Conservation (phyloP, 30 jellyfish, hydroid and myxozoan genomes). For the Chrysaora quinquecirrha region DNA sequence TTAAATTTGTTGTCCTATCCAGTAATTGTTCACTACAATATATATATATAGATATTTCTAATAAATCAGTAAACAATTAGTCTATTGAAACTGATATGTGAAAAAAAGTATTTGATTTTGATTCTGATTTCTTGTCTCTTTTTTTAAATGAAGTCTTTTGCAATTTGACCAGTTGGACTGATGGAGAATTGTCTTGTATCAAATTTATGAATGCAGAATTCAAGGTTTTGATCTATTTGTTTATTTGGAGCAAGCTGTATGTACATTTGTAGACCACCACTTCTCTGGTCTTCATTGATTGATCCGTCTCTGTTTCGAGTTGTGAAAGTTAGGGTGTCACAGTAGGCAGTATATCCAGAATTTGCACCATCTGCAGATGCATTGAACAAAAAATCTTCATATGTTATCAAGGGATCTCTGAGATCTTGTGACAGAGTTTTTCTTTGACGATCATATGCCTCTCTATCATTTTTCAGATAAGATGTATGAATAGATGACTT, state of each 20-base stretch:
- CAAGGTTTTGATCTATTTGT: neutral
- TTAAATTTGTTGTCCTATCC: too few species aligned
- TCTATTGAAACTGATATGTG: too few species aligned
- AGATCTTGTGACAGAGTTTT: neutral
- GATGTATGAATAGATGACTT: neutral
- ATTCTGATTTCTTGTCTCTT: neutral
- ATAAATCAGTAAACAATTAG: too few species aligned
- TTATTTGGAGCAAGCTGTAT: neutral
- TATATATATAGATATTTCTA: too few species aligned
- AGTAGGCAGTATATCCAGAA: neutral
- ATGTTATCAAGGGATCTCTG: neutral
- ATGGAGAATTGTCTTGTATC: neutral
- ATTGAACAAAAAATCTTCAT: neutral
- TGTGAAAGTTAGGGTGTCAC: neutral
- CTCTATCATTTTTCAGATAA: neutral
- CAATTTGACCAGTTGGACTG: neutral
- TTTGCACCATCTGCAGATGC: too few species aligned
- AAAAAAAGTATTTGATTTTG: neutral
- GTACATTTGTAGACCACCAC: neutral
- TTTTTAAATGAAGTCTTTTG: neutral
- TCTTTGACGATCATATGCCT: neutral
- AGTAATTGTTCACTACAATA: too few species aligned
- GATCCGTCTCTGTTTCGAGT: neutral
- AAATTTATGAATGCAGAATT: neutral
- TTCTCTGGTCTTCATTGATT: neutral